Percentiles rank a stretch among this genome's conserved stretches.
These are phyloP conservation scores for Stegana nigrithorax DNA, from an alignment of 2,888 invertebrate genomes.

Conservation along the genomic window DNA sequence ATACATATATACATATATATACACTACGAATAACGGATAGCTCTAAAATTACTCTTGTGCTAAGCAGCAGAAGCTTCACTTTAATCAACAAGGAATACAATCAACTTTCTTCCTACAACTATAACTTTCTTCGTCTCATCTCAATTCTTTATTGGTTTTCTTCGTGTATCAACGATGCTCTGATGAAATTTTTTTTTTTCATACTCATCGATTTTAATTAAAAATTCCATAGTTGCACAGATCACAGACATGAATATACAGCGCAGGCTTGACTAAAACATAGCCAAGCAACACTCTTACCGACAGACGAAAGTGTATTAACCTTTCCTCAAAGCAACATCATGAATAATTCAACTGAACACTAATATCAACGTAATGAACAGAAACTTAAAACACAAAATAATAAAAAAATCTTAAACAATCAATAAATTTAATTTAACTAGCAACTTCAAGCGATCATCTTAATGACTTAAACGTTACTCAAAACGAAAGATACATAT, in stretches of 20 bases:
- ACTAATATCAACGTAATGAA: not conserved
- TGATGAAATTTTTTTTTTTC: conserved; percentile 1
- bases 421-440: not conserved
- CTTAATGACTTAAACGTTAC: not conserved
- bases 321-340: conserved; percentile 4
- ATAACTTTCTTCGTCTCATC: too few relatives aligned
- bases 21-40: too few relatives aligned
- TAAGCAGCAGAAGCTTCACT: too few relatives aligned
- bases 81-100: too few relatives aligned
- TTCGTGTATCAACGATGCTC: too few relatives aligned
- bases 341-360: not conserved
- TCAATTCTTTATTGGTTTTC: not conserved
- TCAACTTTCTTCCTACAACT: too few relatives aligned
- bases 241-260: not conserved
- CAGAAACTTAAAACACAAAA: not conserved
- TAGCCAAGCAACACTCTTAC: not conserved
- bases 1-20: too few relatives aligned
- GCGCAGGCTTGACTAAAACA: not conserved
- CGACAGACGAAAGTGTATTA: conserved; percentile 6
- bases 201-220: conserved; percentile 3
- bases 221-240: not conserved
- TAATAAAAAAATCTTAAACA: not conserved
- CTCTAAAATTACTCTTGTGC: too few relatives aligned
- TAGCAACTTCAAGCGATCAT: not conserved
- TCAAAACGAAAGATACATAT: not conserved